Evolutionary conservation across 2,797 vertebrate genomes (phyloP), one percentile per base, ranked within the genome.

Genomic region (Nannoperca australis): DNA sequence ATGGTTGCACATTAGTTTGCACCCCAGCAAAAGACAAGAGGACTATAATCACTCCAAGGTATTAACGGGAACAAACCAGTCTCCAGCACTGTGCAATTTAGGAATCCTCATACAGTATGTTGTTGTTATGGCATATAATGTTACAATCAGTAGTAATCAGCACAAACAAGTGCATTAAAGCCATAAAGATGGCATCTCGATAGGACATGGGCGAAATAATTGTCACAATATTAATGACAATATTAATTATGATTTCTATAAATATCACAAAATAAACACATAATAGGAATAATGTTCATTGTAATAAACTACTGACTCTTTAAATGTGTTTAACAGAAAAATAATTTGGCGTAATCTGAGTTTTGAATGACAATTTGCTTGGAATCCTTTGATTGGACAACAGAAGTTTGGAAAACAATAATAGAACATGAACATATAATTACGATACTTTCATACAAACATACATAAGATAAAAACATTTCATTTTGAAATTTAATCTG

Each of bases 81-180:
- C 55, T 85, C 45, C 14, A 30, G 77, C 81, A 87, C 78, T 54
- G 36, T 83, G 74, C 62, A 68, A 27, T 81, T 82, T 30, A 64
- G 20, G 15, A 81, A 63, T 74, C 70, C 51, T 76, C 61, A 64
- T 42, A 40, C 38, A 40, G 36, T 38, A 38, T 62, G 54, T 51
- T 63, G 47, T 49, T 59, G 14, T 78, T 45, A 73, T 74, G 45
- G 73, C 44, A 34, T 24, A 27, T 17, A 20, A 50, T 36, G 30
- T 75, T 73, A 68, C 58, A 70, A 56, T 69, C 30, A 49, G 20
- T 45, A 42, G 18, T 17, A 75, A 75, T 51, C 30, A 77, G 67
- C 71, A 74, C n/a, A 15, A 55, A 56, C 54, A 12, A 62, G 49
- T 66, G 9, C 55, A 3, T 53, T 53, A 36, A 27, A 27, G 24